A percentile compares a stretch with the other conserved stretches of the same genome.
These are phyloP conservation scores for Cheilosia scutellata DNA, from an alignment of 2,888 invertebrate species.

Conservation along the genomic window DNA sequence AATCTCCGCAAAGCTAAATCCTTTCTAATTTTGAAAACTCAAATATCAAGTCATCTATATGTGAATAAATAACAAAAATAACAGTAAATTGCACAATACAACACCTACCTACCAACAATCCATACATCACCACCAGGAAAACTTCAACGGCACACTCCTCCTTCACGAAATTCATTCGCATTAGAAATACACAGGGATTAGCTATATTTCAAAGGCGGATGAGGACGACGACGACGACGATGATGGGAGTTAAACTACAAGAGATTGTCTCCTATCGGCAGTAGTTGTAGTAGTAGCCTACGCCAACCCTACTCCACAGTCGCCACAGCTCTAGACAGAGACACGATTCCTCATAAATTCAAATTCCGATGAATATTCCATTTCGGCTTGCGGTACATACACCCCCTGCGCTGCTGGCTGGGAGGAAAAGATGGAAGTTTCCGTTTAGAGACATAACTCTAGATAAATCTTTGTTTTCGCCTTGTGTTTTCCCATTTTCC, in stretches of 20 bases:
- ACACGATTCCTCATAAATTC: constrained; percentile 74
- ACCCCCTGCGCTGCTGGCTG: constrained; percentile 36
- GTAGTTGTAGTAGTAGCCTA: constrained; percentile 31
- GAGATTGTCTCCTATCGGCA: constrained; percentile 29
- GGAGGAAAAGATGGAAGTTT: constrained; percentile 62
- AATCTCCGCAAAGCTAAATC: constrained; percentile 3
- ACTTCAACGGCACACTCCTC: constrained; percentile 41
- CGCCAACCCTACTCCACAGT: constrained; percentile 18
- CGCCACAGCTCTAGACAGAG: constrained; percentile 34
- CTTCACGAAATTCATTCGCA: constrained; percentile 25
- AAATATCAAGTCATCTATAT: background rate
- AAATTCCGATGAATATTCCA: constrained; percentile 73
- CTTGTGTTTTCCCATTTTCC: constrained; percentile 36
- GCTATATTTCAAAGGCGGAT: constrained; percentile 17
- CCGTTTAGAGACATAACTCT: constrained; percentile 68
- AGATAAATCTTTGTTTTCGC: constrained; percentile 73
- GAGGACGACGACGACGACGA: background rate
- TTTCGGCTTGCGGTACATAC: constrained; percentile 18
- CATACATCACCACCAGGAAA: background rate
- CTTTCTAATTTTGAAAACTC: constrained; percentile 25
- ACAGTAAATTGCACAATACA: constrained; percentile 20
- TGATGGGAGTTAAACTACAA: constrained; percentile 2
- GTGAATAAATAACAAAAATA: constrained; percentile 12
- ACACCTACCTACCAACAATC: background rate
- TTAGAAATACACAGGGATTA: constrained; percentile 9